Base-by-base conservation (phyloP, 2,113 vertebrate species). In the Pelodiscus sinensis region DNA sequence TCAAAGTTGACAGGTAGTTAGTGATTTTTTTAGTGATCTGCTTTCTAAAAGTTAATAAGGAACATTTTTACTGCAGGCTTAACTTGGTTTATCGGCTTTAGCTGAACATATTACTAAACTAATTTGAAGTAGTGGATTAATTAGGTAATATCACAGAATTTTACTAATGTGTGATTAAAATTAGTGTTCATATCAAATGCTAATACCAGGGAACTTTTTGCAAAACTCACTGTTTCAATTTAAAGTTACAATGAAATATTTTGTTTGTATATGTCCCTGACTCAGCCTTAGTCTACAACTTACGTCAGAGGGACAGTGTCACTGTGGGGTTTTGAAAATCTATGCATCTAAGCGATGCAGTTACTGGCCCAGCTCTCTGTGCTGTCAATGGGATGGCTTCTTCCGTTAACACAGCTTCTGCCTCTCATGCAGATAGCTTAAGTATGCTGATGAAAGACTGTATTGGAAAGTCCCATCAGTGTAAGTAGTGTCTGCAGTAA, bases 1-100 rank as follows among this genome's bases (percentile, higher is more conserved):
- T 99, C 97, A 99, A 98, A 97, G 98, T 98, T 85, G 99, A 99
- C 98, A 99, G 99, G 99, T 99, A 98, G 97, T 92, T 96, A 94
- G 82, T 52, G 58, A 15, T 71, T n/a, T 82, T 1, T 0, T 52
- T 10, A 14, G 21, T 6, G 5, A 8, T 91, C 4, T 0, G 5
- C 79, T 85, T 79, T 85, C 0, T 71, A 35, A 71, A 78, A 0
- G n/a, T 85, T 82, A 9, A 56, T 95, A 92, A 83, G 51, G 91
- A 87, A 50, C 81, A 24, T 88, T 87, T 9, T 5, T 60, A 80
- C 31, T 71, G n/a, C 24, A 77, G 12, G 27, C 24, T 22, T 14
- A 77, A 73, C 82, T 85, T 57, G 73, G 35, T 55, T 51, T 56
- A 58, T 31, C 21, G 79, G 35, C 29, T n/a, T 86, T 27, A 44